Evolutionary conservation across 2,113 vertebrate species (phyloP).

Genomic region (Gymnocephalus cernua): DNA sequence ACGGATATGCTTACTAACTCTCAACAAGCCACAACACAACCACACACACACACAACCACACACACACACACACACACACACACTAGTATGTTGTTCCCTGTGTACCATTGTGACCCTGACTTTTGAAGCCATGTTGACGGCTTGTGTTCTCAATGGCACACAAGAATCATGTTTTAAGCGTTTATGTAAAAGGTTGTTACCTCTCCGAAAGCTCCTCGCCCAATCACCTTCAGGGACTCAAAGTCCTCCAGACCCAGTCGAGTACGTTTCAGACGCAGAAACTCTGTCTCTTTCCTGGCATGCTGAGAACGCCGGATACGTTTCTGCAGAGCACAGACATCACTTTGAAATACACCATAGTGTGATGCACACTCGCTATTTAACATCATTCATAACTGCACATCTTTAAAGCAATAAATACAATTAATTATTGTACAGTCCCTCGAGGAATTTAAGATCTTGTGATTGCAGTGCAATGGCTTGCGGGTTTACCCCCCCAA

Average conservation of each 20-base stretch:
- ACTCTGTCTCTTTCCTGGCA: conserved; percentile 85
- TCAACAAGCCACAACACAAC: too few species aligned
- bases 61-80: too few species aligned
- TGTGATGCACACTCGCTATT: not conserved
- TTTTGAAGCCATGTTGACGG: not conserved
- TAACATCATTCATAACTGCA: too few species aligned
- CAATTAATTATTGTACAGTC: not conserved
- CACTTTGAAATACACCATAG: not conserved
- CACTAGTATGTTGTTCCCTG: too few species aligned
- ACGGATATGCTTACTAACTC: too few species aligned
- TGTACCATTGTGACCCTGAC: not conserved
- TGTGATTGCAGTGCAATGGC: not conserved
- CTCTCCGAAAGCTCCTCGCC: conserved; percentile 86
- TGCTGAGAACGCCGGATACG: conserved; percentile 83
- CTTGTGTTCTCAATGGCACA: not conserved
- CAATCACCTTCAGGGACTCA: conserved; percentile 86
- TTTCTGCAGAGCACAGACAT: conserved; percentile 72
- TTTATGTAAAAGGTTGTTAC: conserved; percentile 51
- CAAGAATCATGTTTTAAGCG: not conserved
- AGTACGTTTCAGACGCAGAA: conserved; percentile 84
- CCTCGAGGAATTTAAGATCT: not conserved
- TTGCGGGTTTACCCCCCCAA: too few species aligned
- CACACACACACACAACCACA: too few species aligned
- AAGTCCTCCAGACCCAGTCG: conserved; percentile 86
- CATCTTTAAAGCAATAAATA: not conserved